These are phyloP conservation scores for Loxodonta africana DNA, from an alignment of 2,113 vertebrate genomes.

Conservation along the genomic window DNA sequence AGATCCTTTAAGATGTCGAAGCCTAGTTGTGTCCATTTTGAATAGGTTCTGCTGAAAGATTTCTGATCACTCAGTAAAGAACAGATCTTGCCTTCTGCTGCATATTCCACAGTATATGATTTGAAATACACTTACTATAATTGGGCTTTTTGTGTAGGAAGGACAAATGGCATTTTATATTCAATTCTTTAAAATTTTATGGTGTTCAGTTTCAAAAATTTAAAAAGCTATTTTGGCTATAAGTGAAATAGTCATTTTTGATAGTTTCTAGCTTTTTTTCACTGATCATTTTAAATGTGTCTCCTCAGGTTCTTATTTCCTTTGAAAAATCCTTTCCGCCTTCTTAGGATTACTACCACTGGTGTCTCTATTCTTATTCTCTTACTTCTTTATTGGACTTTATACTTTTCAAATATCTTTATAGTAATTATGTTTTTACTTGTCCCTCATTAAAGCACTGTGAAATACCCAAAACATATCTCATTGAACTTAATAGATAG, in stretches of 20 bases:
- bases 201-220: conserved; percentile 68
- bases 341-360: neutral
- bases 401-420: conserved; percentile 9
- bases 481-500: conserved; percentile 37
- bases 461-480: neutral
- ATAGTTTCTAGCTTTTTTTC: conserved; percentile 29
- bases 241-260: conserved; percentile 57
- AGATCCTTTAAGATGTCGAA: neutral
- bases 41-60: neutral
- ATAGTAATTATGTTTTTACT: neutral
- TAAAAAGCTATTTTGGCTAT: conserved; percentile 53
- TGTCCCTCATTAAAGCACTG: neutral
- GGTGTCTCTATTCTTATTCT: neutral
- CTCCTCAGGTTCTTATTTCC: neutral
- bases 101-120: neutral
- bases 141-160: conserved; percentile 26
- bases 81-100: neutral
- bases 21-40: neutral
- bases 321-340: neutral
- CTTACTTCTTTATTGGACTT: neutral
- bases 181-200: conserved; percentile 63
- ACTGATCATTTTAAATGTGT: conserved; percentile 3
- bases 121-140: conserved; percentile 22
- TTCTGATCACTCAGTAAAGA: neutral
- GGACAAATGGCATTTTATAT: conserved; percentile 57